phyloP scores from a whole-genome alignment of 2,113 vertebrate genomes.

The Trichechus manatus region DNA sequence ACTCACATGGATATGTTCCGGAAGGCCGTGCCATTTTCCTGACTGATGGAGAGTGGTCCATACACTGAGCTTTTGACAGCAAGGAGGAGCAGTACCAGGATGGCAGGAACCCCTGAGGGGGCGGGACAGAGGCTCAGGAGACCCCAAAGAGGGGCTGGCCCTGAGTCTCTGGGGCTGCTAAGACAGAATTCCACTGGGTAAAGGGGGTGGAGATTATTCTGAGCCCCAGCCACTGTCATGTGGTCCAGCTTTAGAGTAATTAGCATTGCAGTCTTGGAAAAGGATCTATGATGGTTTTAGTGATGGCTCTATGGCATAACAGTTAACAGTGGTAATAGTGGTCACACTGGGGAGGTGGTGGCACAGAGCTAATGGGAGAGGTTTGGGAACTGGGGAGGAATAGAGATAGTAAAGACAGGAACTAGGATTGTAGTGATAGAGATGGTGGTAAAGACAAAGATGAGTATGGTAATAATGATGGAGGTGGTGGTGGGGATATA shows the following conservation, averaged over 20 bases:
- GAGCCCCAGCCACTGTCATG: background rate
- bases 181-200: background rate
- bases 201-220: background rate
- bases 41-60: background rate
- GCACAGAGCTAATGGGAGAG: background rate
- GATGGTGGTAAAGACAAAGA: background rate
- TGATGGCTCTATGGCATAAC: background rate
- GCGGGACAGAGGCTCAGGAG: background rate
- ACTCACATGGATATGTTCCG: slow-evolving; percentile 79
- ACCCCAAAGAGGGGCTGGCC: background rate
- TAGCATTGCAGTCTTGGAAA: background rate
- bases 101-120: slow-evolving; percentile 73
- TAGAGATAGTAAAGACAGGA: background rate
- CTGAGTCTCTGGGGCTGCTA: background rate
- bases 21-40: background rate
- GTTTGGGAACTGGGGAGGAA: background rate
- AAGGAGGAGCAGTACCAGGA: slow-evolving; percentile 70
- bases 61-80: slow-evolving; percentile 57
- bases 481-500: background rate
- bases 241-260: background rate
- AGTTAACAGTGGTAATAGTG: background rate
- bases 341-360: background rate
- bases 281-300: background rate
- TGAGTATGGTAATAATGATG: background rate
- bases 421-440: background rate